Conservation (phyloP, 1,140 invertebrate genomes). For the Musca domestica region DNA sequence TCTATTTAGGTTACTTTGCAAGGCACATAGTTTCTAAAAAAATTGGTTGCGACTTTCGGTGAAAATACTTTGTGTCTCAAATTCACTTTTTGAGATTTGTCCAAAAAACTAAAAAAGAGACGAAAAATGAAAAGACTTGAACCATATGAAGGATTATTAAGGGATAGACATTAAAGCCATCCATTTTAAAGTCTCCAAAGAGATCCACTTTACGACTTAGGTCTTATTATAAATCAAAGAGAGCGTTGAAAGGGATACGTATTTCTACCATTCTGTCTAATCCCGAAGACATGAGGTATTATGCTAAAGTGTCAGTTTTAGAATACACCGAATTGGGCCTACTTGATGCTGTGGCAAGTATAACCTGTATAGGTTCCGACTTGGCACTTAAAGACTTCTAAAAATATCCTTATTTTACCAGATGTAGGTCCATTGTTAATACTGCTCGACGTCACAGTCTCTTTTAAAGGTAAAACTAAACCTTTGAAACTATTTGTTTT, state of each 20-base stretch:
- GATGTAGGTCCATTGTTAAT: neutral
- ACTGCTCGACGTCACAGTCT: no score
- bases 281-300: neutral
- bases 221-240: neutral
- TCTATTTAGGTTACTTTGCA: no score
- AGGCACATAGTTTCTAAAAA: no score
- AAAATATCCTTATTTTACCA: neutral
- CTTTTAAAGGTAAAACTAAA: no score
- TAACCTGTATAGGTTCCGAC: neutral
- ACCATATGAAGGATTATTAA: no score
- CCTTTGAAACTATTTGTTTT: conserved; percentile 3
- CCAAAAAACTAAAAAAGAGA: no score
- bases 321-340: neutral
- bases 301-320: neutral
- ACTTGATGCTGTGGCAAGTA: no score
- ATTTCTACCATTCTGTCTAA: neutral
- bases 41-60: no score
- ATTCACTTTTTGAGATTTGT: no score
- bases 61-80: no score
- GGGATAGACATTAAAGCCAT: no score
- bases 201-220: neutral
- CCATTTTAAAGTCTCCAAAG: neutral
- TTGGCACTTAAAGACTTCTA: neutral
- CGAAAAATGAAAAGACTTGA: no score
- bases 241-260: neutral